phyloP scores from a whole-genome alignment of 2,113 vertebrate genomes.

The Lagopus muta region DNA sequence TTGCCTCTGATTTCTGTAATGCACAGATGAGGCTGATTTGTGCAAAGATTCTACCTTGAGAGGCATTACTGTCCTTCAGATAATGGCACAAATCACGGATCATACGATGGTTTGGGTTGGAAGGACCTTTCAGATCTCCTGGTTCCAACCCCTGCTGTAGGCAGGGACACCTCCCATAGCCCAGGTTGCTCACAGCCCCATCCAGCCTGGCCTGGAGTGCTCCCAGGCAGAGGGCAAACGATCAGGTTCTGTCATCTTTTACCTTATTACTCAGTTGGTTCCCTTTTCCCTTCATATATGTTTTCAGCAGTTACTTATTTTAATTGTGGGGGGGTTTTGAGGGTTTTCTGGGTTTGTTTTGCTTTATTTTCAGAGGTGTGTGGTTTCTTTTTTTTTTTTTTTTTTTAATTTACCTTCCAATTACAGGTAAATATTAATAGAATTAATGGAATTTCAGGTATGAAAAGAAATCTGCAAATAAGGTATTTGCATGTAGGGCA shows the following conservation, averaged over 20 bases:
- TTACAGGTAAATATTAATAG: not conserved
- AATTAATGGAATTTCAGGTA: not conserved
- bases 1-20: not conserved
- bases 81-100: not conserved
- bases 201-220: no score
- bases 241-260: not conserved
- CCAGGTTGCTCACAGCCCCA: no score
- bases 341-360: not conserved
- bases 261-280: not conserved
- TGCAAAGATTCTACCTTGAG: not conserved
- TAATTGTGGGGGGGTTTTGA: not conserved
- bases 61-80: not conserved
- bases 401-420: not conserved
- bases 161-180: no score
- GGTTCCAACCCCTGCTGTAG: no score
- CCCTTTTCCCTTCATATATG: not conserved
- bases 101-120: no score
- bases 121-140: no score
- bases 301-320: not conserved
- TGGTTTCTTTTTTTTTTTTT: not conserved
- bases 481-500: not conserved
- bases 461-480: not conserved
- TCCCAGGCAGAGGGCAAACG: no score
- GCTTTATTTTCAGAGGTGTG: not conserved
- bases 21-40: not conserved